Evolutionary conservation across 2,888 invertebrate species (phyloP).

Genomic region (Cyaniris semiargus): DNA sequence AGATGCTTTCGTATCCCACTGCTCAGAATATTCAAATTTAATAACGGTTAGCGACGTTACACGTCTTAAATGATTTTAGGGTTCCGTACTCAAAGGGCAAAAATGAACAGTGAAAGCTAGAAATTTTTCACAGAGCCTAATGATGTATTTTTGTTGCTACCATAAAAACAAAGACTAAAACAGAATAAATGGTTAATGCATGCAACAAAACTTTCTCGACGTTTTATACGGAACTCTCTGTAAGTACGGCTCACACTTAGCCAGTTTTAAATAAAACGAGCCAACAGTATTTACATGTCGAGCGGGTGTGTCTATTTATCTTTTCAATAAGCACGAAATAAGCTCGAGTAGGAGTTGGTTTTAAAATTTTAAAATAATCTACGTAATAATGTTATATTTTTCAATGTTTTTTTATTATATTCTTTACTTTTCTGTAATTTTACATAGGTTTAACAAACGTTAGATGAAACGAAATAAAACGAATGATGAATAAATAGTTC

Average conservation of each 20-base stretch:
- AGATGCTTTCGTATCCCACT: not conserved
- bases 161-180: too few species aligned
- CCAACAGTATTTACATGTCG: conserved; percentile 1
- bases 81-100: not conserved
- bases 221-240: not conserved
- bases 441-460: too few species aligned
- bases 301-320: conserved; percentile 13
- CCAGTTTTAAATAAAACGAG: not conserved
- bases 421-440: not conserved
- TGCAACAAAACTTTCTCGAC: too few species aligned
- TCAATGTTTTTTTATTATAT: not conserved
- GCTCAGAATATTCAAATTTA: conserved; percentile 8
- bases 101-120: not conserved
- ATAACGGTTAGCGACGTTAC: conserved; percentile 3
- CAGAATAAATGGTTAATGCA: too few species aligned
- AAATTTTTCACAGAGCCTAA: not conserved
- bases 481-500: too few species aligned
- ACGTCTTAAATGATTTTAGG: not conserved
- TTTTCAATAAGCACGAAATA: conserved; percentile 14
- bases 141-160: too few species aligned
- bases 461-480: too few species aligned
- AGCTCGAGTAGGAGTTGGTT: not conserved
- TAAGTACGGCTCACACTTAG: not conserved
- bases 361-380: not conserved
- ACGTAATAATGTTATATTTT: not conserved